Evolutionary conservation across 2,113 vertebrate genomes (phyloP).

Genomic region (Nothobranchius kuhntae): DNA sequence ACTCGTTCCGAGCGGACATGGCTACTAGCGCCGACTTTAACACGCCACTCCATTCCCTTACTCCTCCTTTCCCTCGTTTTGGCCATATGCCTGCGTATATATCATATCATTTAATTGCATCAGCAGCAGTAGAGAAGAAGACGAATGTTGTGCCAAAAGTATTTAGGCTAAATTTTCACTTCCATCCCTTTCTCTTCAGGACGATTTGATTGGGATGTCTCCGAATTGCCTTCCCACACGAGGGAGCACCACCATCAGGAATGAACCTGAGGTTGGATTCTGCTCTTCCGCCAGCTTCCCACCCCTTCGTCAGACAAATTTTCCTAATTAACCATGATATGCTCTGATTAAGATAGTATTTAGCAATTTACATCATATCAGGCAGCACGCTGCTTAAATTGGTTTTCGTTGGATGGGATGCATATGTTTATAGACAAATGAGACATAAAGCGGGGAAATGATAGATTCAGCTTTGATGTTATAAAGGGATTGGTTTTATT

Average conservation of each 20-base stretch:
- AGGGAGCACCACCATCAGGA: constrained; percentile 54
- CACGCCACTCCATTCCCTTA: constrained; percentile 1
- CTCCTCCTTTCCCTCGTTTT: background rate
- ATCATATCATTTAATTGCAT: constrained; percentile 42
- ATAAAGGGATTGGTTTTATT: constrained; percentile 19
- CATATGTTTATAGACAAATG: constrained; percentile 50
- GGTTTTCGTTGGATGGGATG: constrained; percentile 46
- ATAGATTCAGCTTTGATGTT: constrained; percentile 49
- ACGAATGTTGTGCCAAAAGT: constrained; percentile 19
- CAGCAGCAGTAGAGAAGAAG: constrained; percentile 27
- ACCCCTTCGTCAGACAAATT: constrained; percentile 69
- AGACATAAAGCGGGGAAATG: constrained; percentile 47
- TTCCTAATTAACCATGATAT: constrained; percentile 69
- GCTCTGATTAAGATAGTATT: constrained; percentile 72
- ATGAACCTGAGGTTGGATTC: constrained; percentile 55
- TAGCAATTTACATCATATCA: constrained; percentile 69
- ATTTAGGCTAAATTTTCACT: constrained; percentile 23
- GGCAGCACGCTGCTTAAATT: constrained; percentile 52
- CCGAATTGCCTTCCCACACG: constrained; percentile 46
- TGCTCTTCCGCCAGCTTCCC: constrained; percentile 51
- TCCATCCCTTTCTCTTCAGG: constrained; percentile 11
- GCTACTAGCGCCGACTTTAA: constrained; percentile 18
- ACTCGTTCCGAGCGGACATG: constrained; percentile 42
- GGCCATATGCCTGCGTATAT: constrained; percentile 30
- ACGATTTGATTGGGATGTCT: constrained; percentile 41